Conservation (phyloP, 2,113 vertebrate species). For the Pedetes capensis region DNA sequence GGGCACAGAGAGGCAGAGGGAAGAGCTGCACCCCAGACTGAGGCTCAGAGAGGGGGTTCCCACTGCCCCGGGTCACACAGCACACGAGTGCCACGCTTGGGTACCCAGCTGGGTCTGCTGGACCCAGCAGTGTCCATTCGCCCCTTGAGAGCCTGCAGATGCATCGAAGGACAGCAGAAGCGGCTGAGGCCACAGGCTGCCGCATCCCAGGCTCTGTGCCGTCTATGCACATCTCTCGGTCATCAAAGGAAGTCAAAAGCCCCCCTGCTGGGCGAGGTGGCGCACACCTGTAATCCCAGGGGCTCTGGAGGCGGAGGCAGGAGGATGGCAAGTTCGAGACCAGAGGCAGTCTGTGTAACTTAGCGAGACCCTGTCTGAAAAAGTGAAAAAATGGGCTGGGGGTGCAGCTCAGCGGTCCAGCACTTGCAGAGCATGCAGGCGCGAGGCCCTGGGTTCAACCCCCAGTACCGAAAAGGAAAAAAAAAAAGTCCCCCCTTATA, state of each 20-base stretch:
- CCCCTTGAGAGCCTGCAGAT: background rate
- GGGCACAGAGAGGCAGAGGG: background rate
- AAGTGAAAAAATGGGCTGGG: too few relatives aligned
- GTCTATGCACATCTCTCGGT: fast-evolving
- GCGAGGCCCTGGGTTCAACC: too few relatives aligned
- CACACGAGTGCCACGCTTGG: background rate
- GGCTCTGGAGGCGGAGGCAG: too few relatives aligned
- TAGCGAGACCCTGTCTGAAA: too few relatives aligned
- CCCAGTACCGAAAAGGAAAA: too few relatives aligned
- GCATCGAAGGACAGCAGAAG: background rate
- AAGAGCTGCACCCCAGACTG: fast-evolving
- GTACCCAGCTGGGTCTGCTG: fast-evolving
- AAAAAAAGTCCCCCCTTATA: too few relatives aligned
- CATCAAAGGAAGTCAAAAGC: background rate
- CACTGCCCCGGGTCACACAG: background rate
- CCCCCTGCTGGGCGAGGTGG: too few relatives aligned
- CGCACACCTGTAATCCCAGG: too few relatives aligned
- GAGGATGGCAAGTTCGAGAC: too few relatives aligned
- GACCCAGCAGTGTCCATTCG: fast-evolving
- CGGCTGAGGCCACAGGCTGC: background rate
- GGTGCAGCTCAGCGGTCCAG: too few relatives aligned
- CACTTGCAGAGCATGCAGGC: too few relatives aligned
- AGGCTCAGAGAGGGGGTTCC: background rate
- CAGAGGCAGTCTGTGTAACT: too few relatives aligned
- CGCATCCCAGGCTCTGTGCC: background rate